phyloP scores from a whole-genome alignment of 2,888 invertebrate genomes.

The Pristionchus entomophagus region DNA sequence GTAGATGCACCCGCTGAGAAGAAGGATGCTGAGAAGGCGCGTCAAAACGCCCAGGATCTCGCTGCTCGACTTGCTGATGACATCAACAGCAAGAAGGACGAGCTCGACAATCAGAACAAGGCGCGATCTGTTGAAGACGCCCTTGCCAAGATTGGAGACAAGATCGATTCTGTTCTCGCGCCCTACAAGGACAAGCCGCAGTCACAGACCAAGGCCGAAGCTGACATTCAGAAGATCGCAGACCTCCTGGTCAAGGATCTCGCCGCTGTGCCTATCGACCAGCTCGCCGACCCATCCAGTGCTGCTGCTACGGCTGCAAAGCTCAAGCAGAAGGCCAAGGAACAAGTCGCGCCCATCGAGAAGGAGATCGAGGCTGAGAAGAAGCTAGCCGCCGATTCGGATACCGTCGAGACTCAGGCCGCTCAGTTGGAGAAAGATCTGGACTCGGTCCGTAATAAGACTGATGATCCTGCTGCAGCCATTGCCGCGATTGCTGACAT shows the following conservation, averaged over 20 bases:
- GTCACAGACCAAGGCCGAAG: conserved; percentile 11
- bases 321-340: conserved; percentile 53
- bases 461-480: conserved; percentile 7
- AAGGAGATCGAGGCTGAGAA: conserved; percentile 55
- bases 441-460: conserved; percentile 25
- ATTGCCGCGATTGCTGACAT: conserved; percentile 19
- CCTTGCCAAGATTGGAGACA: conserved; percentile 32
- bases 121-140: conserved; percentile 12
- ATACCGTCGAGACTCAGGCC: conserved; percentile 51
- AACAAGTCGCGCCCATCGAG: not conserved
- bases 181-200: conserved; percentile 54
- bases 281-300: conserved; percentile 12
- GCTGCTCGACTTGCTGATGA: conserved; percentile 53
- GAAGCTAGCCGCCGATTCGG: conserved; percentile 53
- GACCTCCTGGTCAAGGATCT: conserved; percentile 28
- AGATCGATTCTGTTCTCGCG: conserved; percentile 55
- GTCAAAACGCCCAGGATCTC: conserved; percentile 38
- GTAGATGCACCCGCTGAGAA: conserved; percentile 23
- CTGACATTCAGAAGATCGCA: conserved; percentile 33
- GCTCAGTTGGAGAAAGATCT: conserved; percentile 56
- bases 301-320: conserved; percentile 44
- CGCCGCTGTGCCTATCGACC: conserved; percentile 39
- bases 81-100: conserved; percentile 50
- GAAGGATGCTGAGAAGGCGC: conserved; percentile 40
- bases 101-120: conserved; percentile 46